Percentiles rank a stretch among this genome's conserved stretches.
Evolutionary conservation across 2,113 vertebrate genomes (phyloP).

Genomic region (Picathartes gymnocephalus): DNA sequence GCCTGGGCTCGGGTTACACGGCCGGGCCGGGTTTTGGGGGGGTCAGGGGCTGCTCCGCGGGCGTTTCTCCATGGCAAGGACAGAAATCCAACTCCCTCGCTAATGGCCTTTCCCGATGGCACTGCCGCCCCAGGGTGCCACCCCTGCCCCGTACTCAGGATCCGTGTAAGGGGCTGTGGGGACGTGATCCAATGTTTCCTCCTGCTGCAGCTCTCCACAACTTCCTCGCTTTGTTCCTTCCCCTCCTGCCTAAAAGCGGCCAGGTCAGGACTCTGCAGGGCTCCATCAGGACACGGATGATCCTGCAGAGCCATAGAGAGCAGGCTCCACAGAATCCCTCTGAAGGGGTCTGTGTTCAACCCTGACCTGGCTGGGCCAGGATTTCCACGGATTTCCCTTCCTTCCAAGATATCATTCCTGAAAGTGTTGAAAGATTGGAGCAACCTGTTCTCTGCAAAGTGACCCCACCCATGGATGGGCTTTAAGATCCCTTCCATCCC

Average conservation of each 20-base stretch:
- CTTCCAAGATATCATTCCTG: background rate
- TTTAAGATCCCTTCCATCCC: background rate
- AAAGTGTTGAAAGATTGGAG: background rate
- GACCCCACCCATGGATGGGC: no score
- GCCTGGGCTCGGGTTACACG: background rate
- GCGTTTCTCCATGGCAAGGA: background rate
- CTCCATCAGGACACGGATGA: background rate
- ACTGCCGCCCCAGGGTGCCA: background rate
- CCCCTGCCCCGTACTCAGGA: background rate
- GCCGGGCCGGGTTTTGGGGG: background rate
- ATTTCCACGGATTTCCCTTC: background rate
- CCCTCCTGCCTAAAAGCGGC: background rate
- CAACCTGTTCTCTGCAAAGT: background rate
- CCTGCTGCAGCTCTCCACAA: fast-evolving
- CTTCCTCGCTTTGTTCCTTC: background rate
- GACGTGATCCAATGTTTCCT: background rate
- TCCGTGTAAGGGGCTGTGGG: fast-evolving
- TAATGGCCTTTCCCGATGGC: background rate
- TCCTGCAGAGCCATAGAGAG: conserved; percentile 7
- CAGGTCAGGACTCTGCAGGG: conserved; percentile 5
- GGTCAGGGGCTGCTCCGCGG: background rate
- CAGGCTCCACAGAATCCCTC: background rate
- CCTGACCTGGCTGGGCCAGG: background rate
- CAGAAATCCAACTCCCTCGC: background rate
- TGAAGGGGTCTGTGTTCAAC: background rate